Conservation (phyloP, 2,797 vertebrate species). For the Platalea minor region DNA sequence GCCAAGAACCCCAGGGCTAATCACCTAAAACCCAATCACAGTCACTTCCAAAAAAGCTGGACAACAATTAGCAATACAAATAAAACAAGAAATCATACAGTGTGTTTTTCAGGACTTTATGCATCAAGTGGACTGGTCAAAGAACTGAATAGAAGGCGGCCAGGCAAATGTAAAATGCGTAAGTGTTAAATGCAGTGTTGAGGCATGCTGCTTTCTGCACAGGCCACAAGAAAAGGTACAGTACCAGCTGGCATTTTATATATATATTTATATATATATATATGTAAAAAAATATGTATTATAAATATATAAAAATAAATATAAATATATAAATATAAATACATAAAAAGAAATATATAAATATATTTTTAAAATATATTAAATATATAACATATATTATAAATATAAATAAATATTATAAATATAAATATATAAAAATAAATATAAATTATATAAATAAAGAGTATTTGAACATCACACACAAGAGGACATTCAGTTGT, state of each 20-base stretch:
- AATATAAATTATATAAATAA: not conserved
- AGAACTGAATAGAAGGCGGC: not conserved
- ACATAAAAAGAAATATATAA: no score
- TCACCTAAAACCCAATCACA: not conserved
- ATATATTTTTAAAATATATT: no score
- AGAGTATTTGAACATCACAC: not conserved
- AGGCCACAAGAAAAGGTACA: not conserved
- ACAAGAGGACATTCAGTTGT: not conserved
- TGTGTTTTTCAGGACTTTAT: not conserved
- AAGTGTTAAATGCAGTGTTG: not conserved
- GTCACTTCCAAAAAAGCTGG: not conserved
- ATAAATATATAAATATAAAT: no score
- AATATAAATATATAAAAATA: no score
- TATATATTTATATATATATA: not conserved
- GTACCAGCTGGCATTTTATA: not conserved
- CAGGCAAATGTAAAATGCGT: not conserved
- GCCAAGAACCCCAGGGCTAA: not conserved
- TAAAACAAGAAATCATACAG: not conserved
- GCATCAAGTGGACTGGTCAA: not conserved
- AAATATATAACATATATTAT: no score
- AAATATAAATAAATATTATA: no score
- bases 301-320: no score
- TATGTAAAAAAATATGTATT: no score
- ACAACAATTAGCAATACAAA: not conserved
- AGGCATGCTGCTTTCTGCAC: not conserved